phyloP scores from a whole-genome alignment of 1,140 invertebrate genomes.

The Zaprionus tsacasi region DNA sequence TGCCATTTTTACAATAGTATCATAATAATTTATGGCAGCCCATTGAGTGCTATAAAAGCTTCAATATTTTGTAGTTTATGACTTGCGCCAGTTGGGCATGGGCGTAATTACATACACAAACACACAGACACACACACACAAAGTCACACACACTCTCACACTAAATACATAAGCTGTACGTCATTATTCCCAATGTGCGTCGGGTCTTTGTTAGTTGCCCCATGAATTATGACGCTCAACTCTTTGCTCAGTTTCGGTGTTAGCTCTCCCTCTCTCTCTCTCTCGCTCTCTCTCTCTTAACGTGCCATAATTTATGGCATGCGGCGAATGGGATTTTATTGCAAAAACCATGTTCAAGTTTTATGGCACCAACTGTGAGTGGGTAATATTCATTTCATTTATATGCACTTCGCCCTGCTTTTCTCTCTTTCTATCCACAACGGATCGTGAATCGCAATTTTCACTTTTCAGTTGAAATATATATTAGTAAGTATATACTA shows the following conservation, averaged over 20 bases:
- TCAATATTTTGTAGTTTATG: slow-evolving; percentile 84
- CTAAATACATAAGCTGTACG: slow-evolving; percentile 59
- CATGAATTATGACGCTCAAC: slow-evolving; percentile 74
- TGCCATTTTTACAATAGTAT: slow-evolving; percentile 82
- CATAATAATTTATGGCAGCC: slow-evolving; percentile 82
- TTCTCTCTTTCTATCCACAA: slow-evolving; percentile 17
- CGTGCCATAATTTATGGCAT: slow-evolving; percentile 79
- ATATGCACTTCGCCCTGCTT: slow-evolving; percentile 62
- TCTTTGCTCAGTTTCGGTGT: slow-evolving; percentile 60
- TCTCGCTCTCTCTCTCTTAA: slow-evolving; percentile 23
- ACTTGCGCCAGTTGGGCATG: slow-evolving; percentile 76
- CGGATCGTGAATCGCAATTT: slow-evolving; percentile 31
- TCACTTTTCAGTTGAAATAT: slow-evolving; percentile 34
- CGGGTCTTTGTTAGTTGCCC: slow-evolving; percentile 60
- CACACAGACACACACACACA: slow-evolving; percentile 24
- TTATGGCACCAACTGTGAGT: slow-evolving; percentile 80
- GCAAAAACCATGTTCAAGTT: slow-evolving; percentile 80
- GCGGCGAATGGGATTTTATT: slow-evolving; percentile 83
- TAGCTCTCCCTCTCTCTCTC: slow-evolving; percentile 21
- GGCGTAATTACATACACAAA: slow-evolving; percentile 70
- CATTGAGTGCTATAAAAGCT: slow-evolving; percentile 83
- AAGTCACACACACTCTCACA: background rate
- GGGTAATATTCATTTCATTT: slow-evolving; percentile 80
- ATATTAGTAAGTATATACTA: background rate
- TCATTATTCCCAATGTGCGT: slow-evolving; percentile 65